Evolutionary conservation across 2,113 vertebrate species (phyloP).

Genomic region (Cyprinus carpio): DNA sequence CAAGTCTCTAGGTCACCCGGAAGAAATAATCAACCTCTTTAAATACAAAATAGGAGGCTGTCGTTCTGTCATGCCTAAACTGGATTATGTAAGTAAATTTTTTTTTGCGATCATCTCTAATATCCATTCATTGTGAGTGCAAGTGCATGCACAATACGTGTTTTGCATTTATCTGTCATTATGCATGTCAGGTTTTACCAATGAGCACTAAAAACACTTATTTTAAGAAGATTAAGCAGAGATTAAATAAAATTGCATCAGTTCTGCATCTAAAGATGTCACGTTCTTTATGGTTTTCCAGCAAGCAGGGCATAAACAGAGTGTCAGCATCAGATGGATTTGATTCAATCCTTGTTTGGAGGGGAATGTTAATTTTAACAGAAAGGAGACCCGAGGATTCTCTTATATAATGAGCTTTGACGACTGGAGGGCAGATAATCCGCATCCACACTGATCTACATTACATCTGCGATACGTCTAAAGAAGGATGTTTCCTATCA

Average conservation of each 20-base stretch:
- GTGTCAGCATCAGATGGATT: neutral
- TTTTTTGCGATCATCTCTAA: neutral
- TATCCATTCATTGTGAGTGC: neutral
- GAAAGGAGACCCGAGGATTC: conserved; percentile 53
- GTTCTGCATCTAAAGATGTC: neutral
- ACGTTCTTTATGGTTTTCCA: neutral
- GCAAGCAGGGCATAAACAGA: neutral
- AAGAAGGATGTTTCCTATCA: too few species aligned
- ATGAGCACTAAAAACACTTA: neutral
- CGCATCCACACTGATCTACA: neutral
- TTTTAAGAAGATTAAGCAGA: neutral
- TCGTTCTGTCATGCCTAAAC: conserved; percentile 77
- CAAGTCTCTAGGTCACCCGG: conserved; percentile 87
- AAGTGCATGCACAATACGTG: neutral
- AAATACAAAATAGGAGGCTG: conserved; percentile 88
- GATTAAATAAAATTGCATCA: neutral
- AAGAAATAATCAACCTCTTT: conserved; percentile 90
- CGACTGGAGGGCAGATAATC: conserved; percentile 62
- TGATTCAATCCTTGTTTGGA: neutral
- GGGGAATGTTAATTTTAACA: conserved; percentile 30
- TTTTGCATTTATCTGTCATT: neutral
- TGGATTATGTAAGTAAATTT: conserved; percentile 83
- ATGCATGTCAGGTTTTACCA: neutral
- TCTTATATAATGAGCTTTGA: conserved; percentile 68
- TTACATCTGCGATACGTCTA: too few species aligned